These are phyloP conservation scores for Taxidea taxus DNA, from an alignment of 2,113 vertebrate genomes.

Conservation along the genomic window DNA sequence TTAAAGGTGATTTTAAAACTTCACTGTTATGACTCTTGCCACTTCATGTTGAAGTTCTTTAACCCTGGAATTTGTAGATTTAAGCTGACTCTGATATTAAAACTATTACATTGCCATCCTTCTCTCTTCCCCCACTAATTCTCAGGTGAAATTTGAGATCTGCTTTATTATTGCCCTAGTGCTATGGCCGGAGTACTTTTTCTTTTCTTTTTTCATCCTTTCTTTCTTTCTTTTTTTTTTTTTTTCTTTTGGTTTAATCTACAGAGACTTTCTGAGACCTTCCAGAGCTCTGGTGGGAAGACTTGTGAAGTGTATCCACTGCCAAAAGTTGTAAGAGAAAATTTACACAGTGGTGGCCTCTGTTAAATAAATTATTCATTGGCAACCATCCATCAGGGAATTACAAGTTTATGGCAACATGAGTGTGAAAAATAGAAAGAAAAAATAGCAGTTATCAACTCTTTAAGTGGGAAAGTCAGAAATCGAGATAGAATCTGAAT, in stretches of 20 bases:
- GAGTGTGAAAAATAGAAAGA: slow-evolving; percentile 61
- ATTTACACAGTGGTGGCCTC: slow-evolving; percentile 58
- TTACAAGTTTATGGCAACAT: slow-evolving; percentile 52
- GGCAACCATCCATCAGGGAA: slow-evolving; percentile 49
- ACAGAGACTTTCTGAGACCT: slow-evolving; percentile 32
- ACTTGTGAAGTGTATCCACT: slow-evolving; percentile 44
- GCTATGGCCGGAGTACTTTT: background rate
- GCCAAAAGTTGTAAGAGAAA: slow-evolving; percentile 70
- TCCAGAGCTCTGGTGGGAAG: slow-evolving; percentile 35
- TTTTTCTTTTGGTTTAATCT: slow-evolving; percentile 27
- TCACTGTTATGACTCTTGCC: background rate
- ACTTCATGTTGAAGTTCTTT: background rate
- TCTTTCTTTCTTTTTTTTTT: background rate
- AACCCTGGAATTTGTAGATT: background rate
- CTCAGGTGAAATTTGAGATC: background rate
- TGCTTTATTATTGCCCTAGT: background rate
- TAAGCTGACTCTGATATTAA: background rate
- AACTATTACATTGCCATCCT: background rate
- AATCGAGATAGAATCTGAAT: background rate
- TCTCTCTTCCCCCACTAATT: background rate
- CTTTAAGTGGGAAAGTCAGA: slow-evolving; percentile 40
- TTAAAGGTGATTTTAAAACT: background rate
- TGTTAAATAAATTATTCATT: slow-evolving; percentile 74
- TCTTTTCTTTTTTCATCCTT: background rate
- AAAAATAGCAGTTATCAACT: slow-evolving; percentile 42